Evolutionary conservation across 2,113 vertebrate species (phyloP), one percentile per base, ranked within the genome.

Genomic region (Dryoscopus gambensis): DNA sequence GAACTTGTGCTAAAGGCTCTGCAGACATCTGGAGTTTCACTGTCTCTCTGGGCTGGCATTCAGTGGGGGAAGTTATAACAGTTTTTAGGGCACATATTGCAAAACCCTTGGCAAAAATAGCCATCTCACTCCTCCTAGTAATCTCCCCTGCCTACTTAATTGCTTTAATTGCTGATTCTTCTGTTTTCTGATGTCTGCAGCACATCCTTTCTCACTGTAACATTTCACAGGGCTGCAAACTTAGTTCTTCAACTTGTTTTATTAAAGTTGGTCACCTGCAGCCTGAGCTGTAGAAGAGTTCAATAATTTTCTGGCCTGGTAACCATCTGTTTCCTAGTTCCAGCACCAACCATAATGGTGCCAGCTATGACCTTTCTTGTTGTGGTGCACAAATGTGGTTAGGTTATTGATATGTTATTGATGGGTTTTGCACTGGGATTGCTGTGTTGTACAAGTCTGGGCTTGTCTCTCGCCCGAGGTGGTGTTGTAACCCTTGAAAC

Each of bases 321-420:
- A 33, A 42, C 42, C 27, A 14, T 40, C n/a, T 64, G 46, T 77
- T 88, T 88, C 46, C 59, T 77, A 30, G n/a, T 30, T 44, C 62
- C 67, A 69, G 53, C 4, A 4, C 49, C 14, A 52, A 49, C 53
- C 5, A 7, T 24, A 47, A 44, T 0, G 0, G 27, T 75, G 37
- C 40, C 42, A 56, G 42, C 40, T 60, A 2, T 82, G 46, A n/a
- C 46, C 13, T 76, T 69, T n/a, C n/a, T n/a, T n/a, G n/a, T n/a
- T n/a, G n/a, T n/a, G n/a, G n/a, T n/a, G n/a, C n/a, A n/a, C n/a
- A n/a, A n/a, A n/a, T n/a, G n/a, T n/a, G n/a, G n/a, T n/a, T n/a
- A n/a, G n/a, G n/a, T n/a, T n/a, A n/a, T n/a, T n/a, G n/a, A n/a
- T n/a, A n/a, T n/a, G n/a, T n/a, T n/a, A n/a, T n/a, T n/a, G n/a